Conservation (phyloP, 2,113 vertebrate species). For the Stomatorhinus ivindoensis region DNA sequence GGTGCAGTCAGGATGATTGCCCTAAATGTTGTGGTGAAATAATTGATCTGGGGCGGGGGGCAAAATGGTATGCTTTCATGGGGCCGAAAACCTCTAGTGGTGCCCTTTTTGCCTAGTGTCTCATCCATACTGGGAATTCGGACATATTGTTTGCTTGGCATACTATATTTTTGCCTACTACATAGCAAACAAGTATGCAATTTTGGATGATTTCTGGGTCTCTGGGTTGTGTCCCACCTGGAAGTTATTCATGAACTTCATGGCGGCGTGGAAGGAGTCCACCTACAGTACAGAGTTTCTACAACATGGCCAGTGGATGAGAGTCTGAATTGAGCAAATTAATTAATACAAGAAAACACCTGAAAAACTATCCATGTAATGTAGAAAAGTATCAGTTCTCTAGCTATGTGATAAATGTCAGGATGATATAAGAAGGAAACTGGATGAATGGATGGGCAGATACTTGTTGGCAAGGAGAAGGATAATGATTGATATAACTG, state of each 20-base stretch:
- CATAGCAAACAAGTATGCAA: background rate
- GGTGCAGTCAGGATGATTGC: too few species aligned
- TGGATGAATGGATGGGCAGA: background rate
- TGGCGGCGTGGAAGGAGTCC: background rate
- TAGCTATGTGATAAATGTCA: background rate
- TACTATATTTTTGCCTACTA: background rate
- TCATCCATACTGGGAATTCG: background rate
- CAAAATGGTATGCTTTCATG: background rate
- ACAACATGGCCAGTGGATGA: background rate
- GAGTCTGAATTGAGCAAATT: background rate
- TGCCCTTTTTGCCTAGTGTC: background rate
- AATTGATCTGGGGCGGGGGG: background rate
- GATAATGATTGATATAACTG: background rate
- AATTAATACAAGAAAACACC: background rate
- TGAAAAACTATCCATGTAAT: background rate
- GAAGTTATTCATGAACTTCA: background rate
- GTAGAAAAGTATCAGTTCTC: background rate
- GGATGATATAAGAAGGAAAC: background rate
- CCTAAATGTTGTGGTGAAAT: background rate
- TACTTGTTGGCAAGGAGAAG: background rate
- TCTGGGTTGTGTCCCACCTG: background rate
- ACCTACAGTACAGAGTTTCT: background rate
- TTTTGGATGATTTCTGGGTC: background rate
- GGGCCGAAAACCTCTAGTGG: background rate
- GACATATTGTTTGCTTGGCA: background rate